Evolutionary conservation across 2,113 vertebrate genomes (phyloP).

Genomic region (Cynoglossus semilaevis): DNA sequence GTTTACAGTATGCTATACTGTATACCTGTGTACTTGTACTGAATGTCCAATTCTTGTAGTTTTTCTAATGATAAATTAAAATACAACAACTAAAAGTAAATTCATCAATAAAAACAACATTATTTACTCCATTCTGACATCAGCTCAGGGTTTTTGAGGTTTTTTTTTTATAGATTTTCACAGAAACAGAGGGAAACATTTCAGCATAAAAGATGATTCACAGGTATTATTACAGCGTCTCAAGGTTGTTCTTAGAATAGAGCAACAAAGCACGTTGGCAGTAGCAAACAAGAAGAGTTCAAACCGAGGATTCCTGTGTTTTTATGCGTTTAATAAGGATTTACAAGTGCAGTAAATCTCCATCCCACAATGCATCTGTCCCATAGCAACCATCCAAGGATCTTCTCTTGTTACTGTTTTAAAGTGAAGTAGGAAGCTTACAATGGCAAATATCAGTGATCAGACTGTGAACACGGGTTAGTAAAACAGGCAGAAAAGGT

Average conservation of each 20-base stretch:
- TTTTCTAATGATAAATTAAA: too few species aligned
- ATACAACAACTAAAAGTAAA: too few species aligned
- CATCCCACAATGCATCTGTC: slow-evolving; percentile 1
- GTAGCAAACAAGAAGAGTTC: slow-evolving; percentile 3
- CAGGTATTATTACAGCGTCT: slow-evolving; percentile 6
- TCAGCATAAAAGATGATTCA: slow-evolving; percentile 3
- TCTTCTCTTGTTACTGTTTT: too few species aligned
- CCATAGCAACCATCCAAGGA: slow-evolving; percentile 9
- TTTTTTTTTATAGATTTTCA: neutral
- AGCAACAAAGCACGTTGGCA: slow-evolving; percentile 24
- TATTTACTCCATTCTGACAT: too few species aligned
- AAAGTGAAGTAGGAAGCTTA: too few species aligned
- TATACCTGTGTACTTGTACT: too few species aligned
- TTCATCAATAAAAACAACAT: too few species aligned
- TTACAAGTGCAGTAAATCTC: too few species aligned
- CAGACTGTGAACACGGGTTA: neutral
- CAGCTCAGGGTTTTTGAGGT: too few species aligned
- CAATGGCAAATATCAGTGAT: too few species aligned
- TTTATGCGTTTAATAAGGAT: slow-evolving; percentile 20
- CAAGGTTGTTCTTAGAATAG: slow-evolving; percentile 15
- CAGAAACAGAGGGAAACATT: neutral
- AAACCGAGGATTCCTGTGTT: slow-evolving; percentile 17
- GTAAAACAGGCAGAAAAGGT: slow-evolving; percentile 1
- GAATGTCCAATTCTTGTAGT: too few species aligned
- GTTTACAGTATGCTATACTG: too few species aligned